Conservation (phyloP, 2,797 vertebrate species). For the Argentina silus region DNA sequence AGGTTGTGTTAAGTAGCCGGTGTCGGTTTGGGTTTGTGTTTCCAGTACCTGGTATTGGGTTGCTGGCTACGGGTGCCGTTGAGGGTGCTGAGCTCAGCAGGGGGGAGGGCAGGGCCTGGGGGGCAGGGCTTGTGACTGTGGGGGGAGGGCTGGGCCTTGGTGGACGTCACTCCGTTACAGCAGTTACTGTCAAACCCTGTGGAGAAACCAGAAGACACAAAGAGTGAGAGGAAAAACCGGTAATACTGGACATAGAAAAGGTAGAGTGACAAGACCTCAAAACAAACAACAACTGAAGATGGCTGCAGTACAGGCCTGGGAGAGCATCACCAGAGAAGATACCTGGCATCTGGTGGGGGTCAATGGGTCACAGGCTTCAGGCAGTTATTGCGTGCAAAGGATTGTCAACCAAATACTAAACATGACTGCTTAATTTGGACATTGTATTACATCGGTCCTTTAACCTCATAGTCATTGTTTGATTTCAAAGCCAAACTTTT, state of each 20-base stretch:
- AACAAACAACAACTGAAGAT: too few species aligned
- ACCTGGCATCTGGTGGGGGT: too few species aligned
- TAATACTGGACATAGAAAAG: background rate
- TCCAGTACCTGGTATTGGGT: conserved; percentile 82
- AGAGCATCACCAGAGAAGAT: too few species aligned
- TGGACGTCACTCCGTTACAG: conserved; percentile 96
- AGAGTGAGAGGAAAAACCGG: background rate
- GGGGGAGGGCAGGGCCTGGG: conserved; percentile 83
- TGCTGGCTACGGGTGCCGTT: conserved; percentile 91
- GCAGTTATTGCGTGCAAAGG: too few species aligned
- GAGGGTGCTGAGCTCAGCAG: conserved; percentile 88
- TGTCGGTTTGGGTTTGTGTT: background rate
- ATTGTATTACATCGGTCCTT: too few species aligned
- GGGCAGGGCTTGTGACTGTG: conserved; percentile 92
- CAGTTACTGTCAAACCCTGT: conserved; percentile 94
- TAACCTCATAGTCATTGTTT: too few species aligned
- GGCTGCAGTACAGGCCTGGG: too few species aligned
- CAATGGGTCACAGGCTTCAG: too few species aligned
- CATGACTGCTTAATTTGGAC: too few species aligned
- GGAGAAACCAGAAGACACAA: conserved; percentile 4
- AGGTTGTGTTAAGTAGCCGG: background rate
- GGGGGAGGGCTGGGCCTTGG: conserved; percentile 86
- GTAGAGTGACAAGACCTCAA: background rate
- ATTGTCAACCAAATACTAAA: too few species aligned
- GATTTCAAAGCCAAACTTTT: too few species aligned